These are phyloP conservation scores for Sprattus sprattus DNA, from an alignment of 2,113 vertebrate species.

Conservation along the genomic window DNA sequence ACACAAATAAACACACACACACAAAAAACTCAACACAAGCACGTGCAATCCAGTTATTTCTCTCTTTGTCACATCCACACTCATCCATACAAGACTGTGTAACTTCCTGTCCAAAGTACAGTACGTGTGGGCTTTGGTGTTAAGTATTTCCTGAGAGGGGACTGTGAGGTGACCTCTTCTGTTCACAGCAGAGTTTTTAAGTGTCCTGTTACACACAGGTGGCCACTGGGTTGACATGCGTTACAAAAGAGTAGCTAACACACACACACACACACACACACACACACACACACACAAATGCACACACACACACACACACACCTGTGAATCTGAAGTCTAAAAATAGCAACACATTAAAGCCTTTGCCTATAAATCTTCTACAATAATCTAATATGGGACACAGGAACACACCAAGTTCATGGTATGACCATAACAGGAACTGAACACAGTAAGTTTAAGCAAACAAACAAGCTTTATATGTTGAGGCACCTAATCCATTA, in stretches of 20 bases:
- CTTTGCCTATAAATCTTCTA: neutral
- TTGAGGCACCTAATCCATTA: neutral
- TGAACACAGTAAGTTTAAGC: neutral
- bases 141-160: neutral
- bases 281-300: neutral
- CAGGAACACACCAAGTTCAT: neutral
- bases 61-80: neutral
- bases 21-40: neutral
- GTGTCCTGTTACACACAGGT: constrained; percentile 11
- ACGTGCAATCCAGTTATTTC: neutral
- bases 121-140: neutral
- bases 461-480: neutral
- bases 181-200: neutral
- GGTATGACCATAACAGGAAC: neutral
- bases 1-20: neutral
- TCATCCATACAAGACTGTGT: neutral
- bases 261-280: neutral
- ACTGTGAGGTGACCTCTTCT: neutral
- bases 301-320: constrained; percentile 4
- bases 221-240: neutral
- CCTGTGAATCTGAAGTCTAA: neutral
- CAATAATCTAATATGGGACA: neutral
- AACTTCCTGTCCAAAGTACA: neutral
- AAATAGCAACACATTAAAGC: neutral
- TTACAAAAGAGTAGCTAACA: neutral